Evolutionary conservation across 1,140 invertebrate genomes (phyloP), one percentile per base, ranked within the genome.

Genomic region (Rhopalosiphum maidis): DNA sequence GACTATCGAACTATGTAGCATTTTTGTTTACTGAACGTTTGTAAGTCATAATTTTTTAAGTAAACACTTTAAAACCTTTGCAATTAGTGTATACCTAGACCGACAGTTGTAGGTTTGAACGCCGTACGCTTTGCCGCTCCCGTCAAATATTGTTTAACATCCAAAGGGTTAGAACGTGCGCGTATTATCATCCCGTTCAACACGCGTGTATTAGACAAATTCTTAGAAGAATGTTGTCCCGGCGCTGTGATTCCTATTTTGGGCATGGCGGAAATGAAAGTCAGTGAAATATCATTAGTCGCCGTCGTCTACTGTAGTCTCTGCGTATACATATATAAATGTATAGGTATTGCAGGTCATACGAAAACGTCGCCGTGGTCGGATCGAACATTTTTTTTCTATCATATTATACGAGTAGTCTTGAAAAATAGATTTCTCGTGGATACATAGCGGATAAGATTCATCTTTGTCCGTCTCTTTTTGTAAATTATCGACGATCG

Each of bases 281-380:
- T 93, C 91, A 83, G 91, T 86, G 91, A 93, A 86, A 85, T 93
- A 93, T 93, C 91, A 93, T 93, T 93, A 93, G 91, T 51, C n/a
- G 68, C 46, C 7, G 41, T 60, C 55, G 8, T 60, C 30, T n/a
- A n/a, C 89, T 46, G 90, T 48, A 30, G 68, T 41, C 91, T 46
- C 68, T 2, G 6, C 18, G 25, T 21, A 82, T 22, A 82, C 18
- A 23, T 68, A 43, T 25, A 25, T 41, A 85, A 37, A 2, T 85
- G 43, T 85, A 85, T 43, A 25, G 23, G 37, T 85, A 83, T 37
- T 83, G 77, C 77, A 83, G n/a, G 77, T 83, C 35, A 83, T 83
- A 37, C 77, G 2, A 37, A 23, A 83, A 77, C 30, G 60, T 18
- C 30, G n/a, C n/a, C 30, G 15, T 15, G 0, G 60, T 77, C 15